Base-by-base conservation (phyloP, 2,797 vertebrate species). In the Sebastes taczanowskii region DNA sequence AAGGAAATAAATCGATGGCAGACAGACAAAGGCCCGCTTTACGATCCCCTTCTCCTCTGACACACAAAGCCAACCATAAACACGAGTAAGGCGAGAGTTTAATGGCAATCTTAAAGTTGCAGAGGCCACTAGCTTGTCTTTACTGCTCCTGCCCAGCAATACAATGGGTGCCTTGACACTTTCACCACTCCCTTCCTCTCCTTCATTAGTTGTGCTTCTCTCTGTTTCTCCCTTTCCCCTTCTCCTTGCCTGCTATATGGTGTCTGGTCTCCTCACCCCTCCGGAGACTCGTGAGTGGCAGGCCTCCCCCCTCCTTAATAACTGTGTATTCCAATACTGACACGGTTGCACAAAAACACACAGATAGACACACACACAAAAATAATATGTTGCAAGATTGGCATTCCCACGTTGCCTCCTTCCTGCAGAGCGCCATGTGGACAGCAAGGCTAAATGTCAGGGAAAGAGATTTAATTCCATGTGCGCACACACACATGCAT, bases 71-170 rank as follows among this genome's bases (percentile, higher is more conserved):
- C 87, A 63, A 91, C 92, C 91, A 88, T 96, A 95, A 96, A 95
- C 93, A 92, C 70, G 61, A 86, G 90, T 83, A 92, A 92, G 90
- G 90, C 90, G 82, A 90, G 91, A 93, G 94, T 96, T 95, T 95
- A 96, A 96, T 94, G 93, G 87, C 91, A 88, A 91, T 94, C 94
- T 95, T 95, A 95, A 96, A 96, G 94, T 96, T 94, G 92, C 90
- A 86, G 87, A 74, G 89, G 88, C 91, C 94, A 91, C 94, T 91
- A 84, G 91, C 89, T 94, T 91, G 91, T 91, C 94, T 95, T 96
- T 94, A 95, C 90, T 89, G 90, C 89, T 89, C 71, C 91, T 90
- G 85, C 84, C 92, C 90, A 86, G 90, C 92, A 84, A 80, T 90
- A 93, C 94, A 92, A 91, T 91, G 83, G 90, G 84, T 76, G 89